phyloP scores from a whole-genome alignment of 2,888 invertebrate genomes.

The Colletes collaris region DNA sequence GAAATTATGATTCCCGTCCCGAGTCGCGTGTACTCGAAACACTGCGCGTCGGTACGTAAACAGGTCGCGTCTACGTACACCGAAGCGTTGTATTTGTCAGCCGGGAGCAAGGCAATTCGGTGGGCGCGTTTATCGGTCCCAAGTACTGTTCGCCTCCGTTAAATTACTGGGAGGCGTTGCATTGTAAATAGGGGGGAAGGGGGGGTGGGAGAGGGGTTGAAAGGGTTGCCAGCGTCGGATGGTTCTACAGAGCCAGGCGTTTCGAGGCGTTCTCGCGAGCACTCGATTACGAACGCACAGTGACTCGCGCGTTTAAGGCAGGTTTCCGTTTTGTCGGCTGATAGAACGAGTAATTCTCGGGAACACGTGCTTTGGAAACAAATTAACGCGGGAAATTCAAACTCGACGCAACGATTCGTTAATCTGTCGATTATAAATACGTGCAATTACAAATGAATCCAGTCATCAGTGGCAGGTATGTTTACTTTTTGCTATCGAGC shows the following conservation, averaged over 20 bases:
- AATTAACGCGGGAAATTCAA: no score
- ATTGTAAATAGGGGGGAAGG: conserved; percentile 68
- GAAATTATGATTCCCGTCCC: no score
- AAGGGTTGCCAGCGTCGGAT: conserved; percentile 13
- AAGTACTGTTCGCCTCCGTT: conserved; percentile 63
- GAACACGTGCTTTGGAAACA: no score
- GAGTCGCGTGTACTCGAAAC: neutral
- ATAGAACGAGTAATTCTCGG: no score
- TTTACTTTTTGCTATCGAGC: no score
- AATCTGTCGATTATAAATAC: no score
- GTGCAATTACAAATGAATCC: no score
- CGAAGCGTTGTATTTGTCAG: conserved; percentile 44
- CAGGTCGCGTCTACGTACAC: conserved; percentile 14
- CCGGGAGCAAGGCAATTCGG: conserved; percentile 61
- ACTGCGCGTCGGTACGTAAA: conserved; percentile 30
- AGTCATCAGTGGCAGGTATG: no score
- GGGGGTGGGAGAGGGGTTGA: conserved; percentile 34
- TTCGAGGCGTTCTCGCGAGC: conserved; percentile 60
- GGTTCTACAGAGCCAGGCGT: conserved; percentile 11
- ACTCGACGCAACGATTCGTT: no score
- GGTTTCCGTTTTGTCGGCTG: no score
- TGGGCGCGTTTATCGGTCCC: conserved; percentile 71
- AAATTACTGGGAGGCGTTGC: conserved; percentile 68
- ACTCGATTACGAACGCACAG: conserved; percentile 66
- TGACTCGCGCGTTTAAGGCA: conserved; percentile 20